phyloP scores from a whole-genome alignment of 2,797 vertebrate species.

The Pelochelys cantorii region DNA sequence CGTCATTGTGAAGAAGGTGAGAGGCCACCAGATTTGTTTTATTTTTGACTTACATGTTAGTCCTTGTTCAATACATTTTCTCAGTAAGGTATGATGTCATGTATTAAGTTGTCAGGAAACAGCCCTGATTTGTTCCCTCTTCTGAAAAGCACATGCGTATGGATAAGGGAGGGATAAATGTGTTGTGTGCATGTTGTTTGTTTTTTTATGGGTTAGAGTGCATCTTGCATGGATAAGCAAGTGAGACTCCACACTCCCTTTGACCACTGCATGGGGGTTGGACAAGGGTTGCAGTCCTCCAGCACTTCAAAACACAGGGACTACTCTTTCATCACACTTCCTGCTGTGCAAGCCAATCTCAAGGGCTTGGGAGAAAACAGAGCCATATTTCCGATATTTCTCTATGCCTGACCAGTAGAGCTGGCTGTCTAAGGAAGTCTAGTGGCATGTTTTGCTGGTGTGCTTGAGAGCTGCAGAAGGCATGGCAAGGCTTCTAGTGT shows the following conservation, averaged over 20 bases:
- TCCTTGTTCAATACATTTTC: background rate
- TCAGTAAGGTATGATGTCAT: background rate
- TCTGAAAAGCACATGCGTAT: background rate
- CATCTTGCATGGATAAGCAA: background rate
- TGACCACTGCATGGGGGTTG: background rate
- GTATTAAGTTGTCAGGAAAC: background rate
- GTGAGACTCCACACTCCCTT: background rate
- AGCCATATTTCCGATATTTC: background rate
- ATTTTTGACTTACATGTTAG: background rate
- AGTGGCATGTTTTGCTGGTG: background rate
- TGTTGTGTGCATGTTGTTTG: background rate
- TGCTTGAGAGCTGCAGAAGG: background rate
- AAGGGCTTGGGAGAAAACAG: background rate
- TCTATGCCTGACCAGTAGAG: background rate
- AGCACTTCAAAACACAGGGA: background rate
- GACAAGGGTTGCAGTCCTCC: background rate
- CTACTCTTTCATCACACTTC: background rate
- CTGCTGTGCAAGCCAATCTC: background rate
- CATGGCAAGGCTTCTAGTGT: background rate
- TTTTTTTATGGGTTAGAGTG: background rate
- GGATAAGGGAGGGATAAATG: background rate
- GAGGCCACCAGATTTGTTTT: conserved; percentile 36
- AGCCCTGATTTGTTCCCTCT: background rate
- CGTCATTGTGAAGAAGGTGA: conserved; percentile 93
- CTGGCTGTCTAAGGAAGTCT: background rate